Conservation (phyloP, 1,140 invertebrate genomes). For the Hylaeus anthracinus region DNA sequence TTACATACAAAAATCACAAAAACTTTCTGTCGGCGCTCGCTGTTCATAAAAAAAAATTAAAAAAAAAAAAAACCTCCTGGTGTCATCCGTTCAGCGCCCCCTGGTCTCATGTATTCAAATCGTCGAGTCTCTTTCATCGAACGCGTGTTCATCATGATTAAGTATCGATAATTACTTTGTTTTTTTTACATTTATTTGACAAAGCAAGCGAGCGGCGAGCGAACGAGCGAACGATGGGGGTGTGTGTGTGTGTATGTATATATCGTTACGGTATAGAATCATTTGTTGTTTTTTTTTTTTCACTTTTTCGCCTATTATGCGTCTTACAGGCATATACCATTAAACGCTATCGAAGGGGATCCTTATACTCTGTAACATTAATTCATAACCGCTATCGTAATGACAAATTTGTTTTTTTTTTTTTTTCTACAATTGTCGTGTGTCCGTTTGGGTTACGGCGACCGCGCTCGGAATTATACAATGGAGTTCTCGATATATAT, state of each 20-base stretch:
- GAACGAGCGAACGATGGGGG: conserved; percentile 72
- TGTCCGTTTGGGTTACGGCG: conserved; percentile 39
- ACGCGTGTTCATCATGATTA: conserved; percentile 61
- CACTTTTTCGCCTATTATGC: conserved; percentile 55
- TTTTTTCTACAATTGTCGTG: conserved; percentile 49
- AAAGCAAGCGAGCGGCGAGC: conserved; percentile 76
- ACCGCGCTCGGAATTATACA: conserved; percentile 36
- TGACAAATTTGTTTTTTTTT: conserved; percentile 20
- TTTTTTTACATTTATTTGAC: conserved; percentile 73
- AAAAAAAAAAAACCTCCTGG: neutral
- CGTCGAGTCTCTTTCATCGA: conserved; percentile 50
- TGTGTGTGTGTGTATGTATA: conserved; percentile 76
- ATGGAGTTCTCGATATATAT: neutral
- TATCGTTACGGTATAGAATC: conserved; percentile 71
- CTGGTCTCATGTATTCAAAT: conserved; percentile 14
- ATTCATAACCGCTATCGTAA: conserved; percentile 68
- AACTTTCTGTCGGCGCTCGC: conserved; percentile 13
- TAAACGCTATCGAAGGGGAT: conserved; percentile 70
- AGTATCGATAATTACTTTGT: conserved; percentile 63
- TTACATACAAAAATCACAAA: conserved; percentile 65
- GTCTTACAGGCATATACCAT: conserved; percentile 66
- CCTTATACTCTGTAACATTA: conserved; percentile 73
- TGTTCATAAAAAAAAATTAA: neutral
- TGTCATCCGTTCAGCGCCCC: conserved; percentile 52
- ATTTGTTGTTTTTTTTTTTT: conserved; percentile 50